Conservation (phyloP, 2,797 vertebrate genomes). For the Nannoperca obscura region DNA sequence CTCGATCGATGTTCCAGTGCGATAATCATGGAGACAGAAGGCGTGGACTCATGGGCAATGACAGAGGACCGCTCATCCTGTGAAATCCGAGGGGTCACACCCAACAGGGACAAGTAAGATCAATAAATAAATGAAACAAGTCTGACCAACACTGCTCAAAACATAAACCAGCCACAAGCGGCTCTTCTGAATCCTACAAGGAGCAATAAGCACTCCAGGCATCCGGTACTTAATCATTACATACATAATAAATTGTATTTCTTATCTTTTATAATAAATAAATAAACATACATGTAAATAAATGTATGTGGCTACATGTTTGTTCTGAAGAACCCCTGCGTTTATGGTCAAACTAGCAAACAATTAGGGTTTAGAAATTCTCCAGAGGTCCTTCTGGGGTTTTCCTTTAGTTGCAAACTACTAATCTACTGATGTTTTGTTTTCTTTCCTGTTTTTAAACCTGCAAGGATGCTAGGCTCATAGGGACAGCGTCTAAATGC, state of each 20-base stretch:
- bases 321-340: slow-evolving; percentile 16
- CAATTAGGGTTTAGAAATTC: slow-evolving; percentile 27
- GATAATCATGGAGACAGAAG: slow-evolving; percentile 87
- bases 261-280: slow-evolving; percentile 12
- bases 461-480: slow-evolving; percentile 29
- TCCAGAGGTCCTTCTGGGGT: slow-evolving; percentile 24
- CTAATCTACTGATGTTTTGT: slow-evolving; percentile 34
- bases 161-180: not conserved
- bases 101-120: slow-evolving; percentile 82
- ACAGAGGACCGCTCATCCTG: slow-evolving; percentile 87
- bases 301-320: slow-evolving; percentile 7
- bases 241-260: slow-evolving; percentile 16
- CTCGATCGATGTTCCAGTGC: slow-evolving; percentile 86
- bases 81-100: slow-evolving; percentile 85
- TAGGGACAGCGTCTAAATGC: slow-evolving; percentile 32
- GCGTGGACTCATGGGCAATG: slow-evolving; percentile 86
- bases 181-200: slow-evolving; percentile 21
- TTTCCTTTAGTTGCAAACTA: slow-evolving; percentile 27
- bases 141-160: slow-evolving; percentile 3
- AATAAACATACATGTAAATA: not conserved
- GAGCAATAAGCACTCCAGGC: not conserved
- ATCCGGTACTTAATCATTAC: not conserved
- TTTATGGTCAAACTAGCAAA: slow-evolving; percentile 29
- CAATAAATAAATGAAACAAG: slow-evolving; percentile 39
- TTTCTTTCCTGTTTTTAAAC: slow-evolving; percentile 32